Evolutionary conservation across 2,888 invertebrate genomes (phyloP).

Genomic region (Harpalus rufipes): DNA sequence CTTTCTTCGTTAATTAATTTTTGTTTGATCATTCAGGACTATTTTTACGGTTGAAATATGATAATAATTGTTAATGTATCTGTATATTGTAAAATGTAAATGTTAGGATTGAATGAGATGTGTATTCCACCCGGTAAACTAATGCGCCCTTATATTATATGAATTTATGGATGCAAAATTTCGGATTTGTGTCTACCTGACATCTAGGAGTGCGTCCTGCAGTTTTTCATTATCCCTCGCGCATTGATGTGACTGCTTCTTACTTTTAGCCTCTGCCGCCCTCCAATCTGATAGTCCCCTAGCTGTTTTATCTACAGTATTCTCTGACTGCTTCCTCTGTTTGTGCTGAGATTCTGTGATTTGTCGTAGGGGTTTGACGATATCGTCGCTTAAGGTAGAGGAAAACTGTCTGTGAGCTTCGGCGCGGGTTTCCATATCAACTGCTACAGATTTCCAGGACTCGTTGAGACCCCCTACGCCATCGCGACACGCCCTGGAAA

Average conservation of each 20-base stretch:
- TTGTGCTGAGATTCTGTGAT: constrained; percentile 86
- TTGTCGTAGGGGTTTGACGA: constrained; percentile 91
- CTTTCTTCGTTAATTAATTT: no score
- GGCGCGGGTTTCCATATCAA: constrained; percentile 95
- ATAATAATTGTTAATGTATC: constrained; percentile 25
- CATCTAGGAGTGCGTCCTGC: constrained; percentile 86
- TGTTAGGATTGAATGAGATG: no score
- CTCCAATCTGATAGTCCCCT: constrained; percentile 91
- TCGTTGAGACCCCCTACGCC: constrained; percentile 89
- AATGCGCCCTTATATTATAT: no score
- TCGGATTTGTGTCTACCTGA: constrained; percentile 73
- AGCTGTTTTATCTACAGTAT: constrained; percentile 91
- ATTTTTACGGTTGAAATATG: no score
- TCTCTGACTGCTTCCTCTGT: constrained; percentile 86
- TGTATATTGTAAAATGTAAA: no score
- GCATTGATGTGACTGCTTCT: constrained; percentile 91
- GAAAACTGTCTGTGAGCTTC: constrained; percentile 93
- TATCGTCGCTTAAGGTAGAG: constrained; percentile 89
- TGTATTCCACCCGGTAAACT: no score
- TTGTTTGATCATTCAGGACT: no score
- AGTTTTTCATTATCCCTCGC: constrained; percentile 95
- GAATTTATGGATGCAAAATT: no score
- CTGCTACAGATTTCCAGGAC: constrained; percentile 94
- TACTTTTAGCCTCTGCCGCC: constrained; percentile 91
- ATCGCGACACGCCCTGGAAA: constrained; percentile 90